Conservation (phyloP, 92 coral and sea anemone species). For the Paramuricea clavata region DNA sequence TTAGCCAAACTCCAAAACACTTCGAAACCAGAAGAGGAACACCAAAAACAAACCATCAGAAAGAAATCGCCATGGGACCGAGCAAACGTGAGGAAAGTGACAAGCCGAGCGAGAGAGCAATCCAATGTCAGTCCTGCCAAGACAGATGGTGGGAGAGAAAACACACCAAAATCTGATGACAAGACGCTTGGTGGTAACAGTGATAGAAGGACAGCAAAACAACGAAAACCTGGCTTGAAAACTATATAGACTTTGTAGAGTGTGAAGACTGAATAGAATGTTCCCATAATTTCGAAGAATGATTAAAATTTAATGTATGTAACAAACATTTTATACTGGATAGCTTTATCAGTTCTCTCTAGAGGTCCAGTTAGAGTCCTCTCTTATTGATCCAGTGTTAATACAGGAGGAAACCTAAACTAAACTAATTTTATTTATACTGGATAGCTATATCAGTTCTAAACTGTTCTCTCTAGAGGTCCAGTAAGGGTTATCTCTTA, state of each 20-base stretch:
- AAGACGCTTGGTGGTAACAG: background rate
- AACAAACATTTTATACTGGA: too few relatives aligned
- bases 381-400: too few relatives aligned
- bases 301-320: too few relatives aligned
- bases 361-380: too few relatives aligned
- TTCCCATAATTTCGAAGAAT: too few relatives aligned
- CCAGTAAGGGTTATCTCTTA: too few relatives aligned
- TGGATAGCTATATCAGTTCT: too few relatives aligned
- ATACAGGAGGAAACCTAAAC: too few relatives aligned
- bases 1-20: slow-evolving; percentile 33
- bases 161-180: background rate
- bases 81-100: slow-evolving; percentile 1
- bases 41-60: background rate
- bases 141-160: slow-evolving; percentile 25
- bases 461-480: too few relatives aligned
- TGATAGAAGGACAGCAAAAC: slow-evolving; percentile 14
- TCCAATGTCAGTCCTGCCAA: background rate
- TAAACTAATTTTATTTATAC: too few relatives aligned
- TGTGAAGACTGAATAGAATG: too few relatives aligned
- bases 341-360: too few relatives aligned
- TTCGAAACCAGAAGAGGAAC: slow-evolving; percentile 30
- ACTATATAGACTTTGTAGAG: background rate
- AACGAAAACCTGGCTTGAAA: slow-evolving; percentile 11
- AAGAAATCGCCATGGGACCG: slow-evolving; percentile 44
- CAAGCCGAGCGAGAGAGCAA: slow-evolving; percentile 1